These are phyloP conservation scores for Dendrocincla tyrannina DNA, from an alignment of 2,797 vertebrate species.

Conservation along the genomic window DNA sequence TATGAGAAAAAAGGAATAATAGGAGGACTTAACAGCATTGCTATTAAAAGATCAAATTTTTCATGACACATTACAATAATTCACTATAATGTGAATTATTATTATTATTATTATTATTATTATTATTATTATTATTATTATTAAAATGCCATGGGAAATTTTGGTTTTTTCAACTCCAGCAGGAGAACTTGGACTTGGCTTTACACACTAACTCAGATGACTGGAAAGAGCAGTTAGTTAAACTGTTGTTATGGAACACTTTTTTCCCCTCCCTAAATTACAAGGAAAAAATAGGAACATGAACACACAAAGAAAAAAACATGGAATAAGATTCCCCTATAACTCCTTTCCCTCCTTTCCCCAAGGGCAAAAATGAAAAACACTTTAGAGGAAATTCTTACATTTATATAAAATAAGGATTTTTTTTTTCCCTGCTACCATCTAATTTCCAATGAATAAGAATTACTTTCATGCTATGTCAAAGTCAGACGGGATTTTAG, in stretches of 20 bases:
- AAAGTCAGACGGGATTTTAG: conserved; percentile 69
- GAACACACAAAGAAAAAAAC: background rate
- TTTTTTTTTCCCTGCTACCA: conserved; percentile 54
- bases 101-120: background rate
- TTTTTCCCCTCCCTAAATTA: background rate
- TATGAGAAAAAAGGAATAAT: background rate
- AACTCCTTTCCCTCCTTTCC: background rate
- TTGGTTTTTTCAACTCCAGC: background rate
- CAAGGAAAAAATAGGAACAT: background rate
- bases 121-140: background rate
- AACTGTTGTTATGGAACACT: background rate
- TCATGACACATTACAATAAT: background rate
- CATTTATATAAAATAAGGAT: conserved; percentile 67
- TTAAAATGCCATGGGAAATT: background rate
- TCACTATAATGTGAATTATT: background rate
- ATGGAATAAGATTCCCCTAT: background rate
- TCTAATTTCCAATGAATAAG: conserved; percentile 83
- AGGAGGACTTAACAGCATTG: background rate
- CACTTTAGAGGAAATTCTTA: conserved; percentile 46
- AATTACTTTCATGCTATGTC: conserved; percentile 71
- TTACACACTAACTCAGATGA: background rate
- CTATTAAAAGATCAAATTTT: background rate
- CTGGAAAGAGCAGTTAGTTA: background rate
- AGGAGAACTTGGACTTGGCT: background rate
- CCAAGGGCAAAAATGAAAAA: conserved; percentile 18